Base-by-base conservation (phyloP, 2,888 invertebrate genomes). In the Mayetiola destructor region DNA sequence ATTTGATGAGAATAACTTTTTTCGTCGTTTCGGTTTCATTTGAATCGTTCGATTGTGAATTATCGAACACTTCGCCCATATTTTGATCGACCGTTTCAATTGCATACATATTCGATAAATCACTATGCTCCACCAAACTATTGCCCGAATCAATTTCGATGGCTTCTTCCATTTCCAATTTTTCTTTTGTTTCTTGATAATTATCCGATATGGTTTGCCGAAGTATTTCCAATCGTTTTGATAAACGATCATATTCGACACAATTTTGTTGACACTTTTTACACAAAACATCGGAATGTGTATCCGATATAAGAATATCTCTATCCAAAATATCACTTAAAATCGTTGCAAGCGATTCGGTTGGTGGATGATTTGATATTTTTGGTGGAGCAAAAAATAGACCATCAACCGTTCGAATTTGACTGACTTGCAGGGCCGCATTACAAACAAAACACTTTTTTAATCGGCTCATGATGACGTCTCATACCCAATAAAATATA, bases 211-310 rank as follows among this genome's bases (percentile, higher is more conserved):
- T 65, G 62, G 79, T 77, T 52, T 67, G 62, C 63, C 76, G 79
- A 10, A 80, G 69, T 63, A 77, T 75, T 5, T 67, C 64, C 58
- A 78, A 76, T 73, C 72, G 72, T 21, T 68, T 70, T 65, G 79
- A 75, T 40, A 81, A 66, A 57, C 77, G 76, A 60, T 82, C 81
- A 61, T 79, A 78, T 69, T 85, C 83, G 20, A 77, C 72, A 55
- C 81, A 76, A 8, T 77, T 65, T 64, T 79, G 79, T 62, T 75
- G 78, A 66, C 86, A 87, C 63, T 82, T 83, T 65, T 79, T 81
- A 67, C 86, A 87, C 2, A 86, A 66, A 18, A 79, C 68, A 54
- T 71, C 71, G 0, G 79, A 76, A 59, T 81, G 80, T 1, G 75
- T 75, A 37, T 67, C 69, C 1, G 76, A 73, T 62, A 78, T 75